Percentiles rank a stretch among this genome's conserved stretches.
These are phyloP conservation scores for Autographa pulchrina DNA, from an alignment of 2,888 invertebrate genomes.

Conservation along the genomic window DNA sequence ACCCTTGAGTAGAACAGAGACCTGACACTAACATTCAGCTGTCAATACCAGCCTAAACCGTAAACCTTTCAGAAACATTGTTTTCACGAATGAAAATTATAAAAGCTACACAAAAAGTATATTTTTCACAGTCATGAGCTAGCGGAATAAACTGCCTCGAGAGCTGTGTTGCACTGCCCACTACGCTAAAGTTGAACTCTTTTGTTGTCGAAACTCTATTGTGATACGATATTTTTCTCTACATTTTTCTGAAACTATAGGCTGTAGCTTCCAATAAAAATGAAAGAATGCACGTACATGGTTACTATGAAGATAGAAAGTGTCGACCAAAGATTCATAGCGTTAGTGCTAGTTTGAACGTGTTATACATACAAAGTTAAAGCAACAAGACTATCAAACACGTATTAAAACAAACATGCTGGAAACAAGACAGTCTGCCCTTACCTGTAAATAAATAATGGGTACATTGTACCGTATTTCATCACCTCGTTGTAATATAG, in stretches of 20 bases:
- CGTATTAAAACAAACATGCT: conserved; percentile 31
- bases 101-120: conserved; percentile 6
- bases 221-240: conserved; percentile 28
- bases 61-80: conserved; percentile 26
- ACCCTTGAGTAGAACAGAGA: conserved; percentile 4
- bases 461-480: conserved; percentile 23
- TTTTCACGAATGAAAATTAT: conserved; percentile 26
- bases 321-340: conserved; percentile 10
- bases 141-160: neutral
- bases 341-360: neutral
- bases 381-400: conserved; percentile 25
- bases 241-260: conserved; percentile 28
- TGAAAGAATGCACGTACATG: neutral
- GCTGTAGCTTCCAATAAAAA: conserved; percentile 13
- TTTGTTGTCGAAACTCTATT: conserved; percentile 37
- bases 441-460: conserved; percentile 37
- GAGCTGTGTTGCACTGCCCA: neutral
- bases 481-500: conserved; percentile 23
- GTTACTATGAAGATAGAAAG: neutral
- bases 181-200: conserved; percentile 34
- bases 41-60: conserved; percentile 41
- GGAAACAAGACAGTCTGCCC: conserved; percentile 13
- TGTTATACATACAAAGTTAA: conserved; percentile 7
- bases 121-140: neutral
- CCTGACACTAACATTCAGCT: conserved; percentile 28